Evolutionary conservation across 2,113 vertebrate species (phyloP).

Genomic region (Lonchura striata): DNA sequence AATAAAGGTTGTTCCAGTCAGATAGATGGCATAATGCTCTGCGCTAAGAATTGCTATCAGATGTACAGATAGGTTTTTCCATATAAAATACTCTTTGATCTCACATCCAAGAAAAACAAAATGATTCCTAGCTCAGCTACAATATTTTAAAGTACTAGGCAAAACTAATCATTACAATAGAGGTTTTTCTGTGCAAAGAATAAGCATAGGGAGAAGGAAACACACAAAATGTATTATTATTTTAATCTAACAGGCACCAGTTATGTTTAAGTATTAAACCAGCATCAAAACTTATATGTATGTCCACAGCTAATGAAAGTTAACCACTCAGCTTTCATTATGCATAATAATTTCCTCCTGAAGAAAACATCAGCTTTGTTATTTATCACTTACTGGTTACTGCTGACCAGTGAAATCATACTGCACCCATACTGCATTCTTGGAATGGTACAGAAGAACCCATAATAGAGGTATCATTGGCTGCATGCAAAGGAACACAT

Average conservation of each 20-base stretch:
- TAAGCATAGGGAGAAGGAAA: neutral
- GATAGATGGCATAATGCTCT: neutral
- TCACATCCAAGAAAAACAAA: neutral
- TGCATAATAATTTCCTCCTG: neutral
- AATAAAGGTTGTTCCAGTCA: neutral
- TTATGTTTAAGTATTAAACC: neutral
- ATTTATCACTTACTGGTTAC: neutral
- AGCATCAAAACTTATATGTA: neutral
- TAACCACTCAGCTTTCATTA: neutral
- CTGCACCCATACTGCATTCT: neutral
- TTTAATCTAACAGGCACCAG: neutral
- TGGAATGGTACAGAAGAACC: neutral
- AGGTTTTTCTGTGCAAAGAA: neutral
- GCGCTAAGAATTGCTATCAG: neutral
- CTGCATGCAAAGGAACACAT: neutral
- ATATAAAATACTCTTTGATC: neutral
- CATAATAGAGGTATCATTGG: neutral
- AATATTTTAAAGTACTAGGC: fast-evolving
- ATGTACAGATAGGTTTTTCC: neutral
- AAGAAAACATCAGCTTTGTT: neutral
- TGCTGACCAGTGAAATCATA: neutral
- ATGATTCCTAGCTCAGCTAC: neutral
- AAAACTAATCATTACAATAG: neutral
- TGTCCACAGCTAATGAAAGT: neutral
- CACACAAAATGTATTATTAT: neutral